phyloP scores from a whole-genome alignment of 2,888 invertebrate genomes.

The Psylliodes chrysocephalus region DNA sequence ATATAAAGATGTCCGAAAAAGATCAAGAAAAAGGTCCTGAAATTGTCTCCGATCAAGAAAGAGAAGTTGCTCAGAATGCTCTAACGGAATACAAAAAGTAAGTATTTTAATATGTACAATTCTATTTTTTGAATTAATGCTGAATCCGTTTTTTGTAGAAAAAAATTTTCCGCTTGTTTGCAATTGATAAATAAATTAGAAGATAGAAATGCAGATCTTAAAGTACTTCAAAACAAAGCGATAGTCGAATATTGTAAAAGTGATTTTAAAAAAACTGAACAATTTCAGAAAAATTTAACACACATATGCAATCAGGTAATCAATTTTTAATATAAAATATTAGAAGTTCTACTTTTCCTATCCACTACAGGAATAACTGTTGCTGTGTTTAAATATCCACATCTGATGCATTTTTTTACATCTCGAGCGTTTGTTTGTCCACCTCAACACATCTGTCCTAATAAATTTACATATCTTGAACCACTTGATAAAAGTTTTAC shows the following conservation, averaged over 20 bases:
- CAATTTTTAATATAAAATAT: no score
- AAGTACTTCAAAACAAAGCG: slow-evolving; percentile 85
- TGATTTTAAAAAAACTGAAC: slow-evolving; percentile 78
- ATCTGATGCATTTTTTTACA: no score
- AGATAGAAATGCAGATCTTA: slow-evolving; percentile 73
- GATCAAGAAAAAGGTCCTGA: slow-evolving; percentile 59
- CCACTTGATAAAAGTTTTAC: no score
- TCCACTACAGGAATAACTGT: no score
- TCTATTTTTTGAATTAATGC: slow-evolving; percentile 8
- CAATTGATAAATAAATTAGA: slow-evolving; percentile 75
- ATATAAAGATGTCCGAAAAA: slow-evolving; percentile 48
- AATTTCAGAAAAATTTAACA: slow-evolving; percentile 75
- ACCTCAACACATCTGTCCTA: no score
- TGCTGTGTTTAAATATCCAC: no score
- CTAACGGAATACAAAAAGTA: slow-evolving; percentile 62
- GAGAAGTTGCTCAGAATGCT: slow-evolving; percentile 59
- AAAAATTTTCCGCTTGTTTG: slow-evolving; percentile 72
- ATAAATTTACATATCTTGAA: no score
- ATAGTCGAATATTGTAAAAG: slow-evolving; percentile 83
- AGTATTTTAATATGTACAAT: slow-evolving; percentile 29
- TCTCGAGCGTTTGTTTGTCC: no score
- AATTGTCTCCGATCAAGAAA: slow-evolving; percentile 60
- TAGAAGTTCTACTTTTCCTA: no score
- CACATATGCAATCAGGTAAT: slow-evolving; percentile 70
- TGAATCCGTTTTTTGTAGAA: slow-evolving; percentile 63